Percentiles rank a stretch among this genome's conserved stretches.
Conservation (phyloP, 2,888 invertebrate species). For the Pheosia tremula region DNA sequence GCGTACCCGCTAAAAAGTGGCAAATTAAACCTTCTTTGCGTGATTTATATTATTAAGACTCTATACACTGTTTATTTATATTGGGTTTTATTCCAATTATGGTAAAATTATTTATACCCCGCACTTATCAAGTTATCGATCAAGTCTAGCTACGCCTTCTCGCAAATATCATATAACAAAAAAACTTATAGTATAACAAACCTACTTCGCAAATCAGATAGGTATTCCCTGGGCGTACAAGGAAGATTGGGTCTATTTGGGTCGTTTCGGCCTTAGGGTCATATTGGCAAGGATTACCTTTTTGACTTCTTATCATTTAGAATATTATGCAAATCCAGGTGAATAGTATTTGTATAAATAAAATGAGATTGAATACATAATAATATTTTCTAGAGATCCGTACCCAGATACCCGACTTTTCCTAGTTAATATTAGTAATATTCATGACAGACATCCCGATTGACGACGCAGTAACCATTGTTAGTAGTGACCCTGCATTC, state of each 20-base stretch:
- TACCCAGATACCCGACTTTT: no score
- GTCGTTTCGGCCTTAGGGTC: constrained; percentile 36
- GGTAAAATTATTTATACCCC: no score
- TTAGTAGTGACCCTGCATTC: no score
- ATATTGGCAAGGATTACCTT: constrained; percentile 46
- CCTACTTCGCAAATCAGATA: constrained; percentile 26
- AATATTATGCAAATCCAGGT: constrained; percentile 65
- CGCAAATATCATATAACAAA: neutral
- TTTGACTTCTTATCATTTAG: constrained; percentile 46
- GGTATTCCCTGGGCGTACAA: constrained; percentile 29
- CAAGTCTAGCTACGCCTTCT: no score
- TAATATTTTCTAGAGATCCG: no score
- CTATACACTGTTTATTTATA: neutral
- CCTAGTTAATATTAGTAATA: no score
- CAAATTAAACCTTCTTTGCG: neutral
- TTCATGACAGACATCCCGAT: no score
- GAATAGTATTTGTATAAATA: constrained; percentile 27
- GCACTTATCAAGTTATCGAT: no score
- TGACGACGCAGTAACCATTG: no score
- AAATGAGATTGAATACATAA: neutral
- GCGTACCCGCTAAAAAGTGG: constrained; percentile 19
- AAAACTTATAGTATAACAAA: neutral
- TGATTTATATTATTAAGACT: neutral
- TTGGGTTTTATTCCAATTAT: no score
- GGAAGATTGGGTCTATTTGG: constrained; percentile 38